A percentile compares a stretch with the other conserved stretches of the same genome.
Conservation (phyloP, 2,113 vertebrate genomes). For the Scophthalmus maximus region DNA sequence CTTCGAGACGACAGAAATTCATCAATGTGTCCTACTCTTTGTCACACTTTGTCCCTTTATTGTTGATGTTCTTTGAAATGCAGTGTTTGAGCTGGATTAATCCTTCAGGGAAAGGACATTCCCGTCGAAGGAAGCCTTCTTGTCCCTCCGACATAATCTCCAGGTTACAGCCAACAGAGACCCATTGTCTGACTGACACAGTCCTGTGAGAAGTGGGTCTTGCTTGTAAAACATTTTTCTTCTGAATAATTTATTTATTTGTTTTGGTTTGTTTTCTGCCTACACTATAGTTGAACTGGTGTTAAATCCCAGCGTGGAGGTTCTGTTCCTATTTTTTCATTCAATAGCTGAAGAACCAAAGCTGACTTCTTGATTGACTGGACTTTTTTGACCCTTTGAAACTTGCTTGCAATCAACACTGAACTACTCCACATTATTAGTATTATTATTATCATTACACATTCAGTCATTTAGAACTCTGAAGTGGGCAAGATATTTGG, state of each 20-base stretch:
- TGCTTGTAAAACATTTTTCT: not conserved
- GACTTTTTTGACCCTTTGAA: not conserved
- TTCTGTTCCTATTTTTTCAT: not conserved
- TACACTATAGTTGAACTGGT: not conserved
- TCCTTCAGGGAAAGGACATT: not conserved
- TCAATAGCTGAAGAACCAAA: too few relatives aligned
- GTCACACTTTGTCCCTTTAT: not conserved
- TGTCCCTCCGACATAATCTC: not conserved
- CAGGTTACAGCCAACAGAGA: not conserved
- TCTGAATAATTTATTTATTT: not conserved
- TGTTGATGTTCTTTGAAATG: not conserved
- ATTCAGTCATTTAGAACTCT: too few relatives aligned
- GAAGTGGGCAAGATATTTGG: too few relatives aligned
- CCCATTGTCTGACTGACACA: not conserved
- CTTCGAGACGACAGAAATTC: not conserved
- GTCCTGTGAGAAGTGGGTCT: not conserved
- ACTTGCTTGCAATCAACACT: not conserved
- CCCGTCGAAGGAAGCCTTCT: not conserved
- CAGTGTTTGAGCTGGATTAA: not conserved
- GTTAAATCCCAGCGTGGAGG: not conserved
- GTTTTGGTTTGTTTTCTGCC: not conserved
- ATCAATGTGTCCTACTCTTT: not conserved
- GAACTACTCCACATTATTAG: not conserved
- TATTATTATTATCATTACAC: not conserved
- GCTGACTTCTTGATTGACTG: not conserved